phyloP scores from a whole-genome alignment of 2,797 vertebrate genomes.

The Acridotheres tristis region DNA sequence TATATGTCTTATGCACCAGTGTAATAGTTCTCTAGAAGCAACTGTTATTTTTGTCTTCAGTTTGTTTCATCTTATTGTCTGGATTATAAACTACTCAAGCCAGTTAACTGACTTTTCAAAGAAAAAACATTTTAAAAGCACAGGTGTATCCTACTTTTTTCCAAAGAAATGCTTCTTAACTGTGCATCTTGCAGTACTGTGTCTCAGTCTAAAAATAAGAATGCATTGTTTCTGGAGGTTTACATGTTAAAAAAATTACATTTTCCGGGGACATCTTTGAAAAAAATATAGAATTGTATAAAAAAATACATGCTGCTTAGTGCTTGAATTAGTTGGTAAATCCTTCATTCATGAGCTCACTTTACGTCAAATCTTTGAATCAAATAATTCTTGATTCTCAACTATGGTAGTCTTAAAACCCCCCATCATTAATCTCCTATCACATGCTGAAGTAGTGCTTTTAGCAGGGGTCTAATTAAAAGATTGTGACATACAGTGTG shows the following conservation, averaged over 20 bases:
- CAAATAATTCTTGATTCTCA: not conserved
- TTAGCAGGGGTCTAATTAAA: constrained; percentile 79
- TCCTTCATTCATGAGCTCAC: not conserved
- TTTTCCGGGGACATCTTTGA: not conserved
- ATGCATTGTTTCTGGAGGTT: not conserved
- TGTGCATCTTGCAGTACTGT: not conserved
- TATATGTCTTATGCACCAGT: not conserved
- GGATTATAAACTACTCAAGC: not conserved
- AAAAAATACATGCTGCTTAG: not conserved
- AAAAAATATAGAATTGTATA: not conserved
- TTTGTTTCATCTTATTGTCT: not conserved
- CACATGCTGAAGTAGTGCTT: constrained; percentile 68
- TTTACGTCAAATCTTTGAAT: not conserved
- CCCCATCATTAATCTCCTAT: constrained; percentile 66
- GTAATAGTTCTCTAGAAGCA: not conserved
- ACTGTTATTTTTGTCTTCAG: not conserved
- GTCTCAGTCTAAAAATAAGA: not conserved
- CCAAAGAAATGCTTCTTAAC: not conserved
- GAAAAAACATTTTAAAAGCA: not conserved
- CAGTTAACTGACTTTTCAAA: not conserved
- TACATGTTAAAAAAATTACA: not conserved
- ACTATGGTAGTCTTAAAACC: not conserved
- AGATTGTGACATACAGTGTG: constrained; percentile 66
- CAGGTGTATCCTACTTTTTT: not conserved
- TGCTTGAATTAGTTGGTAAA: not conserved